Conservation (phyloP, 2,888 invertebrate genomes). For the Drosophila picticornis region DNA sequence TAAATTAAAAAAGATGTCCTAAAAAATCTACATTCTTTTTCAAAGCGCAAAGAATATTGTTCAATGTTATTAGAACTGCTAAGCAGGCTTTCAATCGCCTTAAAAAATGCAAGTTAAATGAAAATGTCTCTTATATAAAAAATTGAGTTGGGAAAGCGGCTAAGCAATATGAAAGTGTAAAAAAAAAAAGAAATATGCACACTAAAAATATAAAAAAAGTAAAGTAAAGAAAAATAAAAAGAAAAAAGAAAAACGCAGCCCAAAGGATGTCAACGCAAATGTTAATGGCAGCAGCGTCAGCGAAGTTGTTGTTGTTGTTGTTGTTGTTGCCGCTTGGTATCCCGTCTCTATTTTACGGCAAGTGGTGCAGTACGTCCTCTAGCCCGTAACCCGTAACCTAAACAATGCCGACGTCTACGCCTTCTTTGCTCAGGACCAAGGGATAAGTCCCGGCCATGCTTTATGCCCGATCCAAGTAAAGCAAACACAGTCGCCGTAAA, state of each 20-base stretch:
- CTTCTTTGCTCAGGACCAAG: conserved; percentile 11
- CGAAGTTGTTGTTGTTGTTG: conserved; percentile 19
- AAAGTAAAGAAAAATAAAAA: conserved; percentile 20
- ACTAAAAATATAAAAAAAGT: conserved; percentile 6
- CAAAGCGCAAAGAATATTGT: not conserved
- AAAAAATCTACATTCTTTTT: not conserved
- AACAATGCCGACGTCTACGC: conserved; percentile 8
- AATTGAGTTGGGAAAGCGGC: conserved; percentile 59
- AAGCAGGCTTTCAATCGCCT: conserved; percentile 18
- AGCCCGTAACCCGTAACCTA: conserved; percentile 20
- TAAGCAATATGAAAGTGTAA: conserved; percentile 52
- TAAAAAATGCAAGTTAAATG: conserved; percentile 50
- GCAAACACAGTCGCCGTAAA: conserved; percentile 62
- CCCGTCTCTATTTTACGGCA: conserved; percentile 45
- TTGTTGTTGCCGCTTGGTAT: conserved; percentile 32
- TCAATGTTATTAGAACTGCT: conserved; percentile 9
- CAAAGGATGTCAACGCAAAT: conserved; percentile 77
- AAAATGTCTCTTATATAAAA: conserved; percentile 60
- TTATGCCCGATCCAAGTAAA: conserved; percentile 55
- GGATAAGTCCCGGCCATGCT: conserved; percentile 38
- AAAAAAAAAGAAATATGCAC: conserved; percentile 8
- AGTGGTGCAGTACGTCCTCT: conserved; percentile 46
- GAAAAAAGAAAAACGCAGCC: conserved; percentile 15
- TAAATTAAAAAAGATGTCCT: too few relatives aligned
- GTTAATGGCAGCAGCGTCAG: conserved; percentile 70